Evolutionary conservation across 2,888 invertebrate genomes (phyloP).

Genomic region (Limnephilus marmoratus): DNA sequence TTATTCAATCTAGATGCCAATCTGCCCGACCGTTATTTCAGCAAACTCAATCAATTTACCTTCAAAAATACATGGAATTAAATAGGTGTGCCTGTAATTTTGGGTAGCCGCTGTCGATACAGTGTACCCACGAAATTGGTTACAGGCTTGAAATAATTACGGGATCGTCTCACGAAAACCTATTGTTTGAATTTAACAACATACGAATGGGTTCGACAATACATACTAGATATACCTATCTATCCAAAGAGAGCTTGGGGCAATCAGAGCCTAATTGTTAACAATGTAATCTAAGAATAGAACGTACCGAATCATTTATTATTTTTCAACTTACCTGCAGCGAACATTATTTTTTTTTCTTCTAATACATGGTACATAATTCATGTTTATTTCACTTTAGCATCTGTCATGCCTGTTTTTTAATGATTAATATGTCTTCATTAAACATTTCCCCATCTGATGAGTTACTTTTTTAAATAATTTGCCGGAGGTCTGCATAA

Average conservation of each 20-base stretch:
- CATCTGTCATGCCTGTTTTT: not conserved
- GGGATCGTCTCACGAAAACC: constrained; percentile 16
- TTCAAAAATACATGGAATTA: constrained; percentile 12
- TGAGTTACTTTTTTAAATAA: not conserved
- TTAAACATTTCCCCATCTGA: not conserved
- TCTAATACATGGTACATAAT: not conserved
- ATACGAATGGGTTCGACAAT: not conserved
- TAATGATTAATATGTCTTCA: not conserved
- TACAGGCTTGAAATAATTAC: constrained; percentile 23
- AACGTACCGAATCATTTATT: not conserved
- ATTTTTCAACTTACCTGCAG: not conserved
- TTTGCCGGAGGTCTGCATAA: not conserved
- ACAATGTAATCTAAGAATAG: not conserved
- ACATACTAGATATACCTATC: not conserved
- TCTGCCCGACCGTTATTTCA: not conserved
- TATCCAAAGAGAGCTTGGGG: not conserved
- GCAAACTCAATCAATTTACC: not conserved
- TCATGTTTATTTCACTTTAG: not conserved
- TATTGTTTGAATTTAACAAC: constrained; percentile 17
- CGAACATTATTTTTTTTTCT: not conserved
- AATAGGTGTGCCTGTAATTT: not conserved
- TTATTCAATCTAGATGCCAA: not conserved
- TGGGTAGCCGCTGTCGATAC: constrained; percentile 7
- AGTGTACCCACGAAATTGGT: constrained; percentile 29
- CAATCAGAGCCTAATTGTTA: constrained; percentile 10